Evolutionary conservation across 1,140 invertebrate species (phyloP).

Genomic region (Drosophila saltans): DNA sequence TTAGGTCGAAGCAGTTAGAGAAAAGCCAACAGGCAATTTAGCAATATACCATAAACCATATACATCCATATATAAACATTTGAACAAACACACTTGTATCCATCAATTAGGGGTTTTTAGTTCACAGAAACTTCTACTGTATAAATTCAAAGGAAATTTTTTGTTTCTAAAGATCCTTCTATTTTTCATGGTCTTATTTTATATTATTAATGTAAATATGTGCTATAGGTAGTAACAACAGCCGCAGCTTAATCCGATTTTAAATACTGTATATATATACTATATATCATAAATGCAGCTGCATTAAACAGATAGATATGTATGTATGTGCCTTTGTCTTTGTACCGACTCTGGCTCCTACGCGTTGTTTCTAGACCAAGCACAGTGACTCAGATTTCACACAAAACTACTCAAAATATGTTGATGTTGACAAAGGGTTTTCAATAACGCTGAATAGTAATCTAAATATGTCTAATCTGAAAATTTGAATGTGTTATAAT

Average conservation of each 20-base stretch:
- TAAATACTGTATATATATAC: neutral
- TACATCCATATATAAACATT: neutral
- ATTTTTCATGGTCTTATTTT: neutral
- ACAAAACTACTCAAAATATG: neutral
- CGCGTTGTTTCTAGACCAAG: constrained; percentile 6
- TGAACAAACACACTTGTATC: constrained; percentile 2
- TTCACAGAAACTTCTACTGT: neutral
- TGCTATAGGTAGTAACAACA: neutral
- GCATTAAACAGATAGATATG: neutral
- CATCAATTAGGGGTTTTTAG: constrained; percentile 7
- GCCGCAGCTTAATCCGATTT: neutral
- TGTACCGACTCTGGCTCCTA: neutral
- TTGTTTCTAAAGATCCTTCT: neutral
- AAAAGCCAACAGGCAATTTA: constrained; percentile 12
- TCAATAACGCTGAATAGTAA: no score
- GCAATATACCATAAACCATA: constrained; percentile 1
- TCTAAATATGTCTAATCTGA: no score
- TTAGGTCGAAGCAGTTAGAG: constrained; percentile 13
- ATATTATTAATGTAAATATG: constrained; percentile 2
- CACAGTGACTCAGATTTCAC: neutral
- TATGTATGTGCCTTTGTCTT: neutral
- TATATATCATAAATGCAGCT: neutral
- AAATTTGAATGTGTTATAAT: no score
- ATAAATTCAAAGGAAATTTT: neutral
- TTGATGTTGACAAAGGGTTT: no score